Evolutionary conservation across 2,888 invertebrate genomes (phyloP), one percentile per base, ranked within the genome.

Genomic region (Athetis lepigone): DNA sequence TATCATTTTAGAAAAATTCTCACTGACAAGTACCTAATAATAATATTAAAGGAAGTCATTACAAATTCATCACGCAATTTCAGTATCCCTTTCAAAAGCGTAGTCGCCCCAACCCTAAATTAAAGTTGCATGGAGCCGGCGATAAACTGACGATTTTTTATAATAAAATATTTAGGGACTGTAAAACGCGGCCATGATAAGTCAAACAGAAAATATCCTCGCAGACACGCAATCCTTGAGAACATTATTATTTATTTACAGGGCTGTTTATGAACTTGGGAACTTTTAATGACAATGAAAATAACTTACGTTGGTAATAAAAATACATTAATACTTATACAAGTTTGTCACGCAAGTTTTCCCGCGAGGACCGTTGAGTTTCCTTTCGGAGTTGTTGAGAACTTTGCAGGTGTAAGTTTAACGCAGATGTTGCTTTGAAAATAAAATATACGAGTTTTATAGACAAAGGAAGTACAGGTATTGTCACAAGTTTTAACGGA

Each of bases 251-350:
- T 90, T 91, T 90, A 92, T 90, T 90, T 85, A 89, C 85, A 83
- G 77, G 75, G 72, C 84, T 85, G 88, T 90, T 91, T 90, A 89
- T 88, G 89, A 90, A 91, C 85, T 92, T 90, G 80, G 85, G 80
- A 90, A 92, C 86, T 91, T 90, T 90, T 90, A 91, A 91, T 89
- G 90, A 85, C 89, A 85, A 83, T 88, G 87, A 89, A 89, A 88
- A 89, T 89, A 90, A 91, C 85, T 90, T 85, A 81, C 81, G 76
- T 67, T 71, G 83, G 87, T 85, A 88, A 91, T 92, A 90, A 90
- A 90, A 91, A 86, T 86, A 87, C 85, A 89, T 92, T 90, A 89
- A 90, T 88, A 86, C 84, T 88, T 82, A 93, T 89, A 88, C 72
- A 85, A 81, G 76, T 85, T 88, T 83, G 90, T 89, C 94, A 93